Evolutionary conservation across 2,113 vertebrate genomes (phyloP).

Genomic region (Toxotes chatareus): DNA sequence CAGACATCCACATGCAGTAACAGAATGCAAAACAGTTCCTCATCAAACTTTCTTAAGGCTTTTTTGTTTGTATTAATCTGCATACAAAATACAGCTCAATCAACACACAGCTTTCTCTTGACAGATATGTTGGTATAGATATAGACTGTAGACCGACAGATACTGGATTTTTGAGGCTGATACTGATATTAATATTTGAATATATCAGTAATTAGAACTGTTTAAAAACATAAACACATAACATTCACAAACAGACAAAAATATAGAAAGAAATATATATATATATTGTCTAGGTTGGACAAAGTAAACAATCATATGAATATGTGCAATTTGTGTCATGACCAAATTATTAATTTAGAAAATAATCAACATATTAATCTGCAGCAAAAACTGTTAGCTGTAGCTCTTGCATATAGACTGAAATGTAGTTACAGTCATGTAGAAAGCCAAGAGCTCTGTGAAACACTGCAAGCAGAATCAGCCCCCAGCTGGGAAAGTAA

Average conservation of each 20-base stretch:
- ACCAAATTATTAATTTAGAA: not conserved
- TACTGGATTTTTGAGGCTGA: too few relatives aligned
- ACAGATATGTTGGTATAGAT: not conserved
- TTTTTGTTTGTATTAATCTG: conserved; percentile 3
- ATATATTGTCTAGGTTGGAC: too few relatives aligned
- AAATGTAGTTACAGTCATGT: not conserved
- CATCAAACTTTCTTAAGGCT: conserved; percentile 1
- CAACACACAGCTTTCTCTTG: not conserved
- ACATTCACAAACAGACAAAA: too few relatives aligned
- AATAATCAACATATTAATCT: not conserved
- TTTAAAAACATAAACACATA: too few relatives aligned
- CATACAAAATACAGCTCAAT: not conserved
- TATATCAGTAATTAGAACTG: too few relatives aligned
- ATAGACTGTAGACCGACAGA: too few relatives aligned
- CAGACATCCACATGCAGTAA: not conserved
- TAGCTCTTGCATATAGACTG: too few relatives aligned
- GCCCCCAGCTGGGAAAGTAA: not conserved
- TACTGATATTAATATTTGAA: too few relatives aligned
- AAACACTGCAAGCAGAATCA: conserved; percentile 2
- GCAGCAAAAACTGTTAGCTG: not conserved
- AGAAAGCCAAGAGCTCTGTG: not conserved
- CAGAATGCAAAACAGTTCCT: conserved; percentile 3
- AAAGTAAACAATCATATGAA: too few relatives aligned
- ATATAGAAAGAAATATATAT: too few relatives aligned
- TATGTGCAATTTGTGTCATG: not conserved